Conservation (phyloP, 2,797 vertebrate genomes). For the Ispidina lecontei region DNA sequence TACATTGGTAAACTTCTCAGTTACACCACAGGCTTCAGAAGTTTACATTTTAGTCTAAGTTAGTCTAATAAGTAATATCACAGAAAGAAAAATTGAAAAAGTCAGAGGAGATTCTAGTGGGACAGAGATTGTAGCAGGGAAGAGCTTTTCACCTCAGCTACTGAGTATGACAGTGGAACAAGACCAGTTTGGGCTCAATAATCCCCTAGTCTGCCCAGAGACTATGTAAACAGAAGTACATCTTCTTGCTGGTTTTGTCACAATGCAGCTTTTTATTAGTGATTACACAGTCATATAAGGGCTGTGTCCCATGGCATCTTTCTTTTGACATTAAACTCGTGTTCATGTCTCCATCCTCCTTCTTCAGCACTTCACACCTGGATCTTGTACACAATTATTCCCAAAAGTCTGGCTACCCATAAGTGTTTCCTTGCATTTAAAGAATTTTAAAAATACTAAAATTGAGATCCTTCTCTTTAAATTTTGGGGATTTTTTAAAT, state of each 20-base stretch:
- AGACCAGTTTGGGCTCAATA: neutral
- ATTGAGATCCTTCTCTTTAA: neutral
- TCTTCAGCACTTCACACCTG: neutral
- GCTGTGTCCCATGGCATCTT: neutral
- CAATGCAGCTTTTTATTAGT: neutral
- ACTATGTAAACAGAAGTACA: fast-evolving
- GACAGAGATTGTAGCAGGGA: neutral
- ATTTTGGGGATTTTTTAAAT: neutral
- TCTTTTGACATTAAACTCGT: neutral
- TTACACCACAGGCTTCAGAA: neutral
- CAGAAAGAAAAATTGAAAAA: neutral
- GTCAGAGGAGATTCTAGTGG: neutral
- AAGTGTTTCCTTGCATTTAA: neutral
- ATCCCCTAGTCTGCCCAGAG: neutral
- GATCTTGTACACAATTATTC: neutral
- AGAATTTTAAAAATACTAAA: neutral
- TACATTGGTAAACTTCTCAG: neutral
- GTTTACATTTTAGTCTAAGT: neutral
- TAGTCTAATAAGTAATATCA: neutral
- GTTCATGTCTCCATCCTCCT: neutral
- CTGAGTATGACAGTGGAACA: neutral
- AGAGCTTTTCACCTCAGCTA: neutral
- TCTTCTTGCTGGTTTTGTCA: neutral
- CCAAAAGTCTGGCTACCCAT: neutral
- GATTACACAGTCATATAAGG: neutral